These are phyloP conservation scores for Mesembrinibis cayennensis DNA, from an alignment of 2,113 vertebrate species.

Conservation along the genomic window DNA sequence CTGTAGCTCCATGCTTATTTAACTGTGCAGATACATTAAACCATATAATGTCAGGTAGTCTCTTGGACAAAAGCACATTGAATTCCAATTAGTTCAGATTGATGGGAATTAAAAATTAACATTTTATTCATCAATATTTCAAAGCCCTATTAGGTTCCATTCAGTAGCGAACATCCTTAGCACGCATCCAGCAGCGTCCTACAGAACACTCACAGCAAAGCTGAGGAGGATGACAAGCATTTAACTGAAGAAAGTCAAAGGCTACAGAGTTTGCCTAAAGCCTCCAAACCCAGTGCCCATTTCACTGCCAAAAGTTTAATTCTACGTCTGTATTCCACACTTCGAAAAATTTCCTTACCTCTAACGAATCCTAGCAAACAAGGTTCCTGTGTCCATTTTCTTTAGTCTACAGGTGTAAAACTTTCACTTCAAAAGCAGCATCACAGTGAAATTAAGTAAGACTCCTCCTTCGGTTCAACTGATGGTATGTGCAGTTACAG, in stretches of 20 bases:
- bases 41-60: background rate
- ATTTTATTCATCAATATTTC: conserved; percentile 51
- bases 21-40: background rate
- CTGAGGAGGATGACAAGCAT: background rate
- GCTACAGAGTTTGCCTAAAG: background rate
- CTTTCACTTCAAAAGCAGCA: background rate
- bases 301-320: background rate
- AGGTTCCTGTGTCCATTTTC: background rate
- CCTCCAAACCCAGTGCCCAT: background rate
- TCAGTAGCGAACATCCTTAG: background rate
- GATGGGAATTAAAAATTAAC: conserved; percentile 65
- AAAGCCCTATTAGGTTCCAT: conserved; percentile 4
- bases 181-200: background rate
- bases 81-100: conserved; percentile 46
- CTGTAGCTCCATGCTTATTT: background rate
- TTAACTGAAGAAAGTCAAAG: background rate
- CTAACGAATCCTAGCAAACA: background rate
- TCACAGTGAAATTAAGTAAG: background rate
- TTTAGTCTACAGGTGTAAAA: background rate
- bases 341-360: background rate
- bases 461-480: background rate
- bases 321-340: background rate
- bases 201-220: background rate
- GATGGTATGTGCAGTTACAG: background rate
- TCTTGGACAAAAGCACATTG: conserved; percentile 22